phyloP scores from a whole-genome alignment of 1,140 invertebrate species.

The Holcopasites calliopsidis region DNA sequence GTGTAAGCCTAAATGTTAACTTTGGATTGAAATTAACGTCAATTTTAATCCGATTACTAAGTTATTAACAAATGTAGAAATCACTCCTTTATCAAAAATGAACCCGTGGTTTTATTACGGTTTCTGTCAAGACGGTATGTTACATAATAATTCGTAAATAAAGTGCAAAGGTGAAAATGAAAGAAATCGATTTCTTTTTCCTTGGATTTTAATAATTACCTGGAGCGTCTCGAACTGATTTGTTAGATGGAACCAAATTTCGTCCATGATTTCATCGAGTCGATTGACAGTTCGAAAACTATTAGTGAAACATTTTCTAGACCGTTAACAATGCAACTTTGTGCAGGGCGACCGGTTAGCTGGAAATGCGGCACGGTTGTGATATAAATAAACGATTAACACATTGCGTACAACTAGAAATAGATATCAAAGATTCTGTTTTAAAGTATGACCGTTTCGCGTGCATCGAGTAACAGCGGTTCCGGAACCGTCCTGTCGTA shows the following conservation, averaged over 20 bases:
- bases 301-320: constrained; percentile 7
- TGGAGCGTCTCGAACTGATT: constrained; percentile 73
- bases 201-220: constrained; percentile 67
- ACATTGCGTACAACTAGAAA: constrained; percentile 71
- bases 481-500: too few species aligned
- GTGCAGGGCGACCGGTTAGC: constrained; percentile 24
- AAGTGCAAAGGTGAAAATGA: too few species aligned
- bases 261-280: constrained; percentile 71
- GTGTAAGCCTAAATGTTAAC: too few species aligned
- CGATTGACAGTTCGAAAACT: neutral
- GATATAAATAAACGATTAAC: constrained; percentile 79
- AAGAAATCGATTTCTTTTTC: too few species aligned
- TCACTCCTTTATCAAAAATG: too few species aligned
- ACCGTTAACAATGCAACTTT: constrained; percentile 5
- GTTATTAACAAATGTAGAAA: too few species aligned
- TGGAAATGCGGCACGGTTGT: constrained; percentile 63
- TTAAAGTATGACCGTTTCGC: constrained; percentile 5
- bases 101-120: too few species aligned
- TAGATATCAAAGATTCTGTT: constrained; percentile 65
- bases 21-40: too few species aligned
- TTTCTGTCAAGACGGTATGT: too few species aligned
- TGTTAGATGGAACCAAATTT: constrained; percentile 74
- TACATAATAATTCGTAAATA: too few species aligned
- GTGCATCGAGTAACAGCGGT: too few species aligned
- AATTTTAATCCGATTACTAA: too few species aligned